Evolutionary conservation across 2,113 vertebrate species (phyloP), one percentile per base, ranked within the genome.

Genomic region (Penelope pileata): DNA sequence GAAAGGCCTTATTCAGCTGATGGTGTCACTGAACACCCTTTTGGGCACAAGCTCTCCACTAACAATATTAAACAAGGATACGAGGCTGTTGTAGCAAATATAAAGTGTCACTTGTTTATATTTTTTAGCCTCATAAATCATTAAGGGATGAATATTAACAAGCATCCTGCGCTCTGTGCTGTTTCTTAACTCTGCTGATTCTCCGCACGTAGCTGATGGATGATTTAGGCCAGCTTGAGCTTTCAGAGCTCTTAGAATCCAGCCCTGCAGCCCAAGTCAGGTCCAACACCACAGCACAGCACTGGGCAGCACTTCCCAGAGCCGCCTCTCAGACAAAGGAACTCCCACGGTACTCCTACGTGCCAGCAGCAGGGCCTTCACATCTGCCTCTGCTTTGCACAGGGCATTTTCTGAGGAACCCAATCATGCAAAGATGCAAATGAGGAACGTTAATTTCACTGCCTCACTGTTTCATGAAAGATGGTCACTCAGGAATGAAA

Each of bases 1-100:
- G 90, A 97, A 97, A 97, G 95, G 64, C 92, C 83, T 96, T 73
- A 96, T 96, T 97, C 94, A 97, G 79, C 21, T 66, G 81, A 80
- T 89, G 81, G 91, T 91, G 93, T 92, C 94, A 90, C 88, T 12
- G 6, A 93, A 88, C 83, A 90, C 63, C 86, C 93, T 96, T 96
- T 88, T 94, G 92, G 63, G 66, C 93, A 70, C 77, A 36, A 92
- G 82, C 40, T 91, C 72, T 78, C 64, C 70, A 90, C 83, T 84
- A 91, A 92, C 36, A 66, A 72, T 74, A 96, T 83, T 94, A 95
- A 97, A 98, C 78, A 95, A 91, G 86, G 56, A 84, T 5, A 94
- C n/a, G 68, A 90, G 83, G 73, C 68, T 91, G 93, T 95, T 92
- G 86, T 62, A 92, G 69, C 38, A 80, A 96, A 93, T 77, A 90